phyloP scores from a whole-genome alignment of 1,140 invertebrate genomes.

The Drosophila orosa region DNA sequence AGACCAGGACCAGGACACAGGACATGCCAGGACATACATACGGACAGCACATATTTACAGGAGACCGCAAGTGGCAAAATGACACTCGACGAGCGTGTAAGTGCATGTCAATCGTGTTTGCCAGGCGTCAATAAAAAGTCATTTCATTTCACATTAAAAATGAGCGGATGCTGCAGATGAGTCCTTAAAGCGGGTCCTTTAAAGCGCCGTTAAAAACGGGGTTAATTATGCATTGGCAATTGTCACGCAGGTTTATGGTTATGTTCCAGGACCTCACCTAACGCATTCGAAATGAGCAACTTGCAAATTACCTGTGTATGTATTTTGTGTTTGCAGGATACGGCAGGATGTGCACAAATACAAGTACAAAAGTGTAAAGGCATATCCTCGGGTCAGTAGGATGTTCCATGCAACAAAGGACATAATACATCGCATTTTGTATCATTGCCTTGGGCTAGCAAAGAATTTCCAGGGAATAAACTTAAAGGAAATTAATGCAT shows the following conservation, averaged over 20 bases:
- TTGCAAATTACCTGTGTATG: conserved; percentile 13
- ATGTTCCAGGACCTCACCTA: conserved; percentile 2
- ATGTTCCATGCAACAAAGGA: conserved; percentile 16
- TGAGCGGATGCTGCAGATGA: conserved; percentile 29
- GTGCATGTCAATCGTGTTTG: conserved; percentile 74
- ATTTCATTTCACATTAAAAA: conserved; percentile 61
- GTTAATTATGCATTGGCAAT: conserved; percentile 33
- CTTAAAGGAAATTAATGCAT: neutral
- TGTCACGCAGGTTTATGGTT: conserved; percentile 32
- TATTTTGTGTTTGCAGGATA: conserved; percentile 3
- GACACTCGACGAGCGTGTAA: conserved; percentile 57
- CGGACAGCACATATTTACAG: conserved; percentile 2
- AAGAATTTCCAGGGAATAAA: neutral
- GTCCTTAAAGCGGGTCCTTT: conserved; percentile 35
- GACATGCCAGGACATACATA: conserved; percentile 9
- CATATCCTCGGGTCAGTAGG: conserved; percentile 7
- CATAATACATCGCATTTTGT: neutral
- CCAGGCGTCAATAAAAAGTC: conserved; percentile 56
- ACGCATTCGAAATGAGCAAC: conserved; percentile 4
- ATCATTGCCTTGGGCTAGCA: neutral
- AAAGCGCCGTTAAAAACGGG: conserved; percentile 29
- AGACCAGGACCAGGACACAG: neutral
- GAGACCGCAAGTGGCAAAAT: conserved; percentile 48
- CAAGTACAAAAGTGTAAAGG: neutral
- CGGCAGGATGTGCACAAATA: conserved; percentile 5